Conservation (phyloP, 2,113 vertebrate species). For the Sinosuthora webbiana region DNA sequence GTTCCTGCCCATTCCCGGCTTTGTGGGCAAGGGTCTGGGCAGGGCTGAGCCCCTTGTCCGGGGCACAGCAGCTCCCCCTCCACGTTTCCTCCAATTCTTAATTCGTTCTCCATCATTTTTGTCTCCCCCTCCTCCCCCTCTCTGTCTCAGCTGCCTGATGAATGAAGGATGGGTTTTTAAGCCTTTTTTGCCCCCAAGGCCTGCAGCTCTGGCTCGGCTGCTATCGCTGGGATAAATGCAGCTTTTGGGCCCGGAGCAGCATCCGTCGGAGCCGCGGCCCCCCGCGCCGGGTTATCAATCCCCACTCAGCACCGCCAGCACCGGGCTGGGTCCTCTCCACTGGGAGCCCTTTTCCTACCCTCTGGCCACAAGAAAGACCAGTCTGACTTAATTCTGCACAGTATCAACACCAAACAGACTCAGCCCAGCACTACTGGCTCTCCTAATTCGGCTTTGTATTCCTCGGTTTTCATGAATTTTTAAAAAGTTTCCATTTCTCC, state of each 20-base stretch:
- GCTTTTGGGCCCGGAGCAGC: constrained; percentile 50
- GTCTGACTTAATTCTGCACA: constrained; percentile 59
- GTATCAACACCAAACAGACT: constrained; percentile 71
- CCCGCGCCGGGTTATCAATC: constrained; percentile 66
- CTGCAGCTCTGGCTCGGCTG: constrained; percentile 46
- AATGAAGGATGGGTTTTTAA: constrained; percentile 65
- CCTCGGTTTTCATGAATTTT: constrained; percentile 28
- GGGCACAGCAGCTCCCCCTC: neutral
- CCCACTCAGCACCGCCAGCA: constrained; percentile 24
- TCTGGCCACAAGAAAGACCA: constrained; percentile 62
- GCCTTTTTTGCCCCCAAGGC: constrained; percentile 63
- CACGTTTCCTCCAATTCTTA: neutral
- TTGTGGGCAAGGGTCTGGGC: rapidly evolving
- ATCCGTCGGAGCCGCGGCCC: neutral
- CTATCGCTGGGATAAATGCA: constrained; percentile 70
- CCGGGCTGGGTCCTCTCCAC: constrained; percentile 47
- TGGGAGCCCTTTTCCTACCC: constrained; percentile 65
- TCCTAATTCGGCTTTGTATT: constrained; percentile 45
- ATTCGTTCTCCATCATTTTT: constrained; percentile 26
- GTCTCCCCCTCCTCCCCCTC: constrained; percentile 4
- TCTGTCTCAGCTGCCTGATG: constrained; percentile 55
- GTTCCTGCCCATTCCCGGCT: neutral
- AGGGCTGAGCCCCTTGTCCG: neutral
- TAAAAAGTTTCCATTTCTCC: constrained; percentile 10
- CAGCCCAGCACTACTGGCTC: constrained; percentile 5